Conservation (phyloP, 2,797 vertebrate species). For the Otus scops region DNA sequence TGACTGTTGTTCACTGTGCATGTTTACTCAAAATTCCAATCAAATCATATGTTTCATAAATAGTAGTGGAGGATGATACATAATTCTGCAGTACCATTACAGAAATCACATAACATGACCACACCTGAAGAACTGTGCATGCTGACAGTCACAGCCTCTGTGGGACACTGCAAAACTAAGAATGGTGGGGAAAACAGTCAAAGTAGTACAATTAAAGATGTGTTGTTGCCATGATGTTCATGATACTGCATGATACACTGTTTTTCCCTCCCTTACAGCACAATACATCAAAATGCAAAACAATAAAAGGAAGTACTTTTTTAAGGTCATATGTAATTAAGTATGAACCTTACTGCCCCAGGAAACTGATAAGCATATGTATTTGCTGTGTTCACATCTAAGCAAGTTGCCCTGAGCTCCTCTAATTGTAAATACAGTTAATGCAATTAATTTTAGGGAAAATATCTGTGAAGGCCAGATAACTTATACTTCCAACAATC, state of each 20-base stretch:
- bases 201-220: background rate
- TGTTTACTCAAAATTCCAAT: background rate
- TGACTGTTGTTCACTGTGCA: background rate
- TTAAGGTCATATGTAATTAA: background rate
- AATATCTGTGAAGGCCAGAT: background rate
- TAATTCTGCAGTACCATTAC: background rate
- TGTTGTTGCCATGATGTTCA: background rate
- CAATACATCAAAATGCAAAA: background rate
- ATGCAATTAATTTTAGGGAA: background rate
- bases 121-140: background rate
- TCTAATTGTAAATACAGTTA: background rate
- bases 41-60: background rate
- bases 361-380: background rate
- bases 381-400: background rate
- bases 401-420: background rate
- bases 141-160: background rate
- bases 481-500: background rate
- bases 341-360: background rate
- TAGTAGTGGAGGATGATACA: background rate
- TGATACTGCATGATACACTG: background rate
- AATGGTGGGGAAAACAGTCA: background rate
- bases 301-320: conserved; percentile 40
- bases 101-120: background rate
- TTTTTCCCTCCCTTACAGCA: background rate
- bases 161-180: background rate